Base-by-base conservation (phyloP, 2,797 vertebrate species). In the Ispidina lecontei region DNA sequence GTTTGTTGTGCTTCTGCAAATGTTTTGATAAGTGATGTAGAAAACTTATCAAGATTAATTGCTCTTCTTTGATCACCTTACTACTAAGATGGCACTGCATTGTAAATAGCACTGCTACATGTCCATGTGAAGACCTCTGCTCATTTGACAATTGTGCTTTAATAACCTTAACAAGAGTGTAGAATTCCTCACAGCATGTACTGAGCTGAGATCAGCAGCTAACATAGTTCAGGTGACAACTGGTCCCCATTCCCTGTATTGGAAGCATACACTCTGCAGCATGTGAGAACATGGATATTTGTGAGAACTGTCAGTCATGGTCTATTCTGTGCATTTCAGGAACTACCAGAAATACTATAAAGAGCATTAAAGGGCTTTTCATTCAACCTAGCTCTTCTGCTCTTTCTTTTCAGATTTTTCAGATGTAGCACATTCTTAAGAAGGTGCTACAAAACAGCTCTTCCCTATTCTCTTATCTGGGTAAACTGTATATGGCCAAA, bases 11-110 rank as follows among this genome's bases (percentile, higher is more conserved):
- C 9, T 63, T 68, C 64, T 84, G 64, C 28, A 76, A 76, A 63
- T 59, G 39, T 87, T 95, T 87, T 46, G 43, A 9, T 60, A 74
- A 37, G n/a, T 9, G 41, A 83, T 74, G 37, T 6, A 79, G 84
- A 84, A 82, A 91, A 63, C 8, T 37, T 49, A 78, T 4, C 67
- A 80, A 64, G 43, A 87, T 51, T 1, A 75, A 84, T 81, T 74
- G 33, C 39, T 62, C 26, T 58, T 22, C 55, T 80, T 55, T 77
- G 55, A 54, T 62, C n/a, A 59, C 18, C 28, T 56, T 74, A 51
- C 46, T 49, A 68, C 13, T 59, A 62, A 84, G 69, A 72, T 35
- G 41, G 37, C 44, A 52, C 35, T 67, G 25, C 28, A 49, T 56
- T 71, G 73, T 0, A 13, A 82, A 52, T 23, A 70, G 31, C 52